phyloP scores from a whole-genome alignment of 1,140 invertebrate genomes.

The Phymorhynchus buccinoides region DNA sequence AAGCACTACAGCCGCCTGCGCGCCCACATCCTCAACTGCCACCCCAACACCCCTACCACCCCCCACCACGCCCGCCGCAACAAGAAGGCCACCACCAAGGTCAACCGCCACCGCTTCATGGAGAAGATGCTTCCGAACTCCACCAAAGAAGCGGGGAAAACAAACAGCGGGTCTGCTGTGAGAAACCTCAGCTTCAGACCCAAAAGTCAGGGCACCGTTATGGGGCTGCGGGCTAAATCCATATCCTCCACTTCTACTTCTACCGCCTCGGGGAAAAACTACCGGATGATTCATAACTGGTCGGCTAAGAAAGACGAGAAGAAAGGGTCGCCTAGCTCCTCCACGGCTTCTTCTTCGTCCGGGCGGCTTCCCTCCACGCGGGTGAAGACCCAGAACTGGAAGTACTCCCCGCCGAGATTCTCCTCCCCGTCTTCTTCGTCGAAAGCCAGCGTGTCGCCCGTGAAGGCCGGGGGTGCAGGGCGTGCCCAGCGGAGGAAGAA shows the following conservation, averaged over 20 bases:
- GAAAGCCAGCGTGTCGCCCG: background rate
- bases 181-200: background rate
- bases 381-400: conserved; percentile 11
- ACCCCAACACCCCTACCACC: conserved; percentile 48
- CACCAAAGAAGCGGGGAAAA: background rate
- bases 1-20: conserved; percentile 57
- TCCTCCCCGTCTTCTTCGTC: background rate
- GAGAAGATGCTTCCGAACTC: conserved; percentile 27
- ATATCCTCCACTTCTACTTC: background rate
- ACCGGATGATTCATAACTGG: background rate
- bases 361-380: background rate
- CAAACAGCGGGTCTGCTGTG: background rate
- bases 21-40: conserved; percentile 62
- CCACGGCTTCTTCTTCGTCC: background rate
- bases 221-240: background rate
- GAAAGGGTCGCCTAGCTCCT: background rate
- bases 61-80: conserved; percentile 31
- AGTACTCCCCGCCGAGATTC: background rate
- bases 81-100: conserved; percentile 38
- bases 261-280: too few species aligned
- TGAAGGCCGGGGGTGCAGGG: background rate
- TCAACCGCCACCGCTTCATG: conserved; percentile 39
- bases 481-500: conserved; percentile 44
- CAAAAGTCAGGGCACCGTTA: background rate
- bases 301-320: background rate